Evolutionary conservation across 2,113 vertebrate species (phyloP).

Genomic region (Prinia subflava): DNA sequence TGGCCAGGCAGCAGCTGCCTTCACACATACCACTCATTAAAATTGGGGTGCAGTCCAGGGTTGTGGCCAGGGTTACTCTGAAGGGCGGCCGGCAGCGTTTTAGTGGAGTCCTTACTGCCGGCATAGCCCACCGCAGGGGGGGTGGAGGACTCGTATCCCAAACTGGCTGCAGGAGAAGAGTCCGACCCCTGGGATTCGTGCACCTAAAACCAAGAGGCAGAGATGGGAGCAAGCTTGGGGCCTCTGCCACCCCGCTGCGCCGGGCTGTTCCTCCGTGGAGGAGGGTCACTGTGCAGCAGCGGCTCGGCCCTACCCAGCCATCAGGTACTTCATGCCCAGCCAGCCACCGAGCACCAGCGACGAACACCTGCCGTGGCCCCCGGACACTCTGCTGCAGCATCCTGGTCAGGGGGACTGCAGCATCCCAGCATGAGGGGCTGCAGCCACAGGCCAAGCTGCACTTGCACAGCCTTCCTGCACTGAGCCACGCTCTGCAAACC

Average conservation of each 20-base stretch:
- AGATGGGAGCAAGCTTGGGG: conserved; percentile 57
- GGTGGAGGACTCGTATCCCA: conserved; percentile 97
- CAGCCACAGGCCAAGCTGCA: not conserved
- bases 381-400: accelerated
- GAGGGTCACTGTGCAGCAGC: not conserved
- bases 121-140: conserved; percentile 90
- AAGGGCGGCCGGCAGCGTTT: conserved; percentile 84
- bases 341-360: accelerated
- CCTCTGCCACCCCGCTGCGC: not conserved
- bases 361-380: not conserved
- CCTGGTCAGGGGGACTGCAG: accelerated
- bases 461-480: not conserved
- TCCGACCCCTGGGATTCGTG: conserved; percentile 98
- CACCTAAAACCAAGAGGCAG: conserved; percentile 83
- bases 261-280: not conserved
- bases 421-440: not conserved
- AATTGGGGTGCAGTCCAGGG: conserved; percentile 96
- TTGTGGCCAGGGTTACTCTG: conserved; percentile 89
- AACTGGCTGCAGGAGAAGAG: conserved; percentile 96
- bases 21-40: conserved; percentile 99
- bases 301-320: not conserved
- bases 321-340: not conserved
- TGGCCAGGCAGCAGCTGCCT: conserved; percentile 71
- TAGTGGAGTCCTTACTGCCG: conserved; percentile 89
- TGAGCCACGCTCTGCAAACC: not conserved